Conservation (phyloP, 2,888 invertebrate species). For the Eutolmus rufibarbis region DNA sequence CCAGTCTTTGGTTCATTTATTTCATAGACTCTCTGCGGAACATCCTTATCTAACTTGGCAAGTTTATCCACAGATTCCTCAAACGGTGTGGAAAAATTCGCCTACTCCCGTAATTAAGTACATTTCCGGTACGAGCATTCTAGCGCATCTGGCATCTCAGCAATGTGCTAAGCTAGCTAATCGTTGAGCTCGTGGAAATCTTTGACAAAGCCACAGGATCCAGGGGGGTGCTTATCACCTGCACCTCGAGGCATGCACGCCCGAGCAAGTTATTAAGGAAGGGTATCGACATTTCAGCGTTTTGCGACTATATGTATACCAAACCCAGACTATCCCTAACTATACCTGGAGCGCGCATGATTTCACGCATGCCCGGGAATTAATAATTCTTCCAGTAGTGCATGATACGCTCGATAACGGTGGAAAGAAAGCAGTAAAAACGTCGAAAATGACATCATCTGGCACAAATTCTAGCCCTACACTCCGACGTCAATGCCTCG, state of each 20-base stretch:
- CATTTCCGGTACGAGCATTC: not conserved
- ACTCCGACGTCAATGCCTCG: too few species aligned
- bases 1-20: not conserved
- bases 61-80: not conserved
- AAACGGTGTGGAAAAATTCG: not conserved
- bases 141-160: not conserved
- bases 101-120: not conserved
- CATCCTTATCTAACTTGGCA: not conserved
- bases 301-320: not conserved
- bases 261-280: not conserved
- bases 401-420: not conserved
- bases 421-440: not conserved
- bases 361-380: not conserved
- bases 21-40: not conserved
- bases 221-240: not conserved
- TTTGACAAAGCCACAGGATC: not conserved
- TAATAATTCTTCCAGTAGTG: not conserved
- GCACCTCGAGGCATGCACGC: not conserved
- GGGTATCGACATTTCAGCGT: not conserved
- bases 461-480: conserved; percentile 14
- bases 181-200: not conserved
- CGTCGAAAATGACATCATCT: conserved; percentile 30
- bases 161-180: not conserved
- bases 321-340: not conserved
- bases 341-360: not conserved